These are phyloP conservation scores for Percopsis transmontana DNA, from an alignment of 2,113 vertebrate genomes.

Conservation along the genomic window DNA sequence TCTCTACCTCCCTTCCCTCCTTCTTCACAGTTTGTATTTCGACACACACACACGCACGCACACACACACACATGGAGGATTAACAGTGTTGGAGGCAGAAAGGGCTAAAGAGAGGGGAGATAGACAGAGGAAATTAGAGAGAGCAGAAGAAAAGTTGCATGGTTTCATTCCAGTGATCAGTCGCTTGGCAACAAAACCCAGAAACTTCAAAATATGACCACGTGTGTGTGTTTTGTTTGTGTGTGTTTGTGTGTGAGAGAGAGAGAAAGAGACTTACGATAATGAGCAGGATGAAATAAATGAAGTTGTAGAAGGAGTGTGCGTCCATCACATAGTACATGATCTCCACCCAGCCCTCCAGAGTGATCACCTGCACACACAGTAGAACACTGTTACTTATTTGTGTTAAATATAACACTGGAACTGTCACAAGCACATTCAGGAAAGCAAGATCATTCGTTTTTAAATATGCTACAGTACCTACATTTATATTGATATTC, in stretches of 20 bases:
- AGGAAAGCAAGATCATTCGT: neutral
- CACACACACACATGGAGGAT: constrained; percentile 2
- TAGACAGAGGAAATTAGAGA: neutral
- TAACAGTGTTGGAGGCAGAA: constrained; percentile 18
- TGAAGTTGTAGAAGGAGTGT: constrained; percentile 99
- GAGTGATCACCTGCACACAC: constrained; percentile 87
- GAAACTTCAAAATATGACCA: neutral
- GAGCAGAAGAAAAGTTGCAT: neutral
- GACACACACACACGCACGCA: constrained; percentile 5
- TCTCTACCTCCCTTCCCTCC: neutral
- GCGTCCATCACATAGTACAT: constrained; percentile 99
- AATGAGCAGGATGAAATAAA: constrained; percentile 98
- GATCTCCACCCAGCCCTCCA: constrained; percentile 99
- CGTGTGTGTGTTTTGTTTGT: neutral
- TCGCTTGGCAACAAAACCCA: constrained; percentile 23
- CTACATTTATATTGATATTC: no score
- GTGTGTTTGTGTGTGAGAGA: neutral
- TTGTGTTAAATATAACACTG: no score
- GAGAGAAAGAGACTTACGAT: constrained; percentile 84
- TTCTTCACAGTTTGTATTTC: neutral
- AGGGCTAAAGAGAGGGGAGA: neutral
- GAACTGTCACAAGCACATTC: neutral
- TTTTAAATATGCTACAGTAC: no score
- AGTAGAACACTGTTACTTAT: constrained; percentile 17
- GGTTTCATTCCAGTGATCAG: constrained; percentile 3